These are phyloP conservation scores for Pseudopipra pipra DNA, from an alignment of 2,113 vertebrate species.

Conservation along the genomic window DNA sequence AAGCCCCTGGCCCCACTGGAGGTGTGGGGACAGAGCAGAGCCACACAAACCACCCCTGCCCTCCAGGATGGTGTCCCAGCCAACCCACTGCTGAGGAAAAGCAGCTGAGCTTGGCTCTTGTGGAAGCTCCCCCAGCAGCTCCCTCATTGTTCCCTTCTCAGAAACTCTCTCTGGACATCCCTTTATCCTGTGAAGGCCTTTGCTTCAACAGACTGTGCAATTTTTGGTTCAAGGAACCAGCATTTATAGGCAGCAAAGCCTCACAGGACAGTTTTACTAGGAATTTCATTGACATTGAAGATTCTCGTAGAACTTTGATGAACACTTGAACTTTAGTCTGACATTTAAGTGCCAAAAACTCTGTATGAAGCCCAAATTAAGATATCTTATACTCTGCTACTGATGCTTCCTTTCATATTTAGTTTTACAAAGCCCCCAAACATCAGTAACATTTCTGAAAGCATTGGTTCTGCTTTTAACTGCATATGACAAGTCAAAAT, in stretches of 20 bases:
- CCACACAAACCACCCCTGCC: neutral
- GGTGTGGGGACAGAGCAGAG: neutral
- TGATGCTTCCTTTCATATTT: neutral
- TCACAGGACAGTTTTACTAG: neutral
- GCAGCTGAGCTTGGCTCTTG: neutral
- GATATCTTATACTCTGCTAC: slow-evolving; percentile 1
- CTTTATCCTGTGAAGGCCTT: neutral
- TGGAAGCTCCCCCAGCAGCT: neutral
- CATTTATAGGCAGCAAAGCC: neutral
- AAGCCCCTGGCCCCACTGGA: rapidly evolving
- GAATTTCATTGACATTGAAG: slow-evolving; percentile 18
- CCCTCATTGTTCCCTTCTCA: neutral
- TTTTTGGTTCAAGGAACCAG: neutral
- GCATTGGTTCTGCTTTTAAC: slow-evolving; percentile 43
- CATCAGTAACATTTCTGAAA: slow-evolving; percentile 35
- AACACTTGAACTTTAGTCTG: slow-evolving; percentile 51
- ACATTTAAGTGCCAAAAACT: slow-evolving; percentile 52
- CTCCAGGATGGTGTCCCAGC: neutral
- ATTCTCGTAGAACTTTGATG: slow-evolving; percentile 9
- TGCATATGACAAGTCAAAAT: slow-evolving; percentile 54
- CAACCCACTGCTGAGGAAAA: neutral
- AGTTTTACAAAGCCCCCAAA: slow-evolving; percentile 8
- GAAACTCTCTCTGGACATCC: neutral
- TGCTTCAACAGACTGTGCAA: neutral
- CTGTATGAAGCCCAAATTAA: slow-evolving; percentile 50